Percentiles rank a stretch among this genome's conserved stretches.
These are phyloP conservation scores for Micropterix aruncella DNA, from an alignment of 2,888 invertebrate genomes.

Conservation along the genomic window DNA sequence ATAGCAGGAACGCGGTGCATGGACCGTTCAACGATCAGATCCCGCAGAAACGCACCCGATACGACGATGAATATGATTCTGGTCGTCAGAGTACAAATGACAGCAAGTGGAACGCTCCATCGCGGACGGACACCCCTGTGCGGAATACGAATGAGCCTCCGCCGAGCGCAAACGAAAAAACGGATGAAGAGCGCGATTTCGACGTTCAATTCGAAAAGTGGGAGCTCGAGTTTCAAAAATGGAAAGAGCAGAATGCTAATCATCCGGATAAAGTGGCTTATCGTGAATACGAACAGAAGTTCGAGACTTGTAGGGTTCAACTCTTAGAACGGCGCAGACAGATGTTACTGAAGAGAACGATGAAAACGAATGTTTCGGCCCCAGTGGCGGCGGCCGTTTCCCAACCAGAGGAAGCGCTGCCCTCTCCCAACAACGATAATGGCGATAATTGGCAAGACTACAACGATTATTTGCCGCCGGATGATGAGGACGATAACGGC, in stretches of 20 bases:
- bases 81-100: constrained; percentile 2
- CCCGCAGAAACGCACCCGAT: no score
- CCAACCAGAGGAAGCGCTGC: constrained; percentile 8
- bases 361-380: constrained; percentile 16
- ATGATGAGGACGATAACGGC: constrained; percentile 13
- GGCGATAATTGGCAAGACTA: constrained; percentile 17
- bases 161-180: constrained; percentile 16
- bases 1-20: no score
- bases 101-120: constrained; percentile 2
- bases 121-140: constrained; percentile 3
- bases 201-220: constrained; percentile 81
- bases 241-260: constrained; percentile 82
- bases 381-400: constrained; percentile 11
- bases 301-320: constrained; percentile 71
- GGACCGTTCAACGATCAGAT: no score
- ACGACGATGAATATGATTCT: no score
- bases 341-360: constrained; percentile 54
- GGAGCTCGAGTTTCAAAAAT: constrained; percentile 84
- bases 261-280: constrained; percentile 85
- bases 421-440: constrained; percentile 1
- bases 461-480: constrained; percentile 14
- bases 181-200: constrained; percentile 67
- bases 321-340: constrained; percentile 66
- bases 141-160: constrained; percentile 13
- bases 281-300: constrained; percentile 74